phyloP scores from a whole-genome alignment of 2,888 invertebrate genomes.

The Andricus curvator region DNA sequence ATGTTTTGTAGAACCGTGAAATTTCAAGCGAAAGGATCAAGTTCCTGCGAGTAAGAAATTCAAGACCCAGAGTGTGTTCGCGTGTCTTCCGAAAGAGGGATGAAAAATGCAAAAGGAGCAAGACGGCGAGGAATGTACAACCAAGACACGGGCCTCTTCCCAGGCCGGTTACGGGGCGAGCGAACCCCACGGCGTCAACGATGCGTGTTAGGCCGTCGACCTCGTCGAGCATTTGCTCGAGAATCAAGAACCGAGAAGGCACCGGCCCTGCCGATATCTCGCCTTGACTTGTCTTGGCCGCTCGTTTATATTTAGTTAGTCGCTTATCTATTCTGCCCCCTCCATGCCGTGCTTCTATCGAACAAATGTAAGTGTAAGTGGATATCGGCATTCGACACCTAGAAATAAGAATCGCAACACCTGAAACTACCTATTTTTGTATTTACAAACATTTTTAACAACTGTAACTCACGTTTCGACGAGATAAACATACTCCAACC shows the following conservation, averaged over 20 bases:
- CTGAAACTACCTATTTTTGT: neutral
- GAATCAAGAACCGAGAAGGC: constrained; percentile 54
- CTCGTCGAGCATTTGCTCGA: constrained; percentile 69
- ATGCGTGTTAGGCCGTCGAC: constrained; percentile 76
- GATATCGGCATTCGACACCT: neutral
- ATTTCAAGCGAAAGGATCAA: constrained; percentile 4
- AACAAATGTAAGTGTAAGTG: constrained; percentile 28
- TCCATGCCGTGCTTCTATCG: constrained; percentile 25
- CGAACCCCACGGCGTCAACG: constrained; percentile 72
- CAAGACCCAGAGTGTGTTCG: neutral
- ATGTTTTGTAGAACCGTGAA: constrained; percentile 1
- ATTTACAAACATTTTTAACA: neutral
- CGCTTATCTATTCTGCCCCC: constrained; percentile 58
- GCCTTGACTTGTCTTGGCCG: constrained; percentile 53
- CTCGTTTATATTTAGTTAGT: constrained; percentile 53
- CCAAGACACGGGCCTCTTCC: constrained; percentile 43
- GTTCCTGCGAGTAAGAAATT: constrained; percentile 1
- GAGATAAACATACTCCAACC: neutral
- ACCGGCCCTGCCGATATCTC: constrained; percentile 44
- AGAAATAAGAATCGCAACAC: neutral
- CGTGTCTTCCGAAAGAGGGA: constrained; percentile 1
- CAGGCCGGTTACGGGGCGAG: constrained; percentile 52
- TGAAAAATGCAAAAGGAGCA: constrained; percentile 1
- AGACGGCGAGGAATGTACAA: neutral
- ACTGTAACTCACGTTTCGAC: neutral